Evolutionary conservation across 2,113 vertebrate species (phyloP), one percentile per base, ranked within the genome.

Genomic region (Noctilio leporinus): DNA sequence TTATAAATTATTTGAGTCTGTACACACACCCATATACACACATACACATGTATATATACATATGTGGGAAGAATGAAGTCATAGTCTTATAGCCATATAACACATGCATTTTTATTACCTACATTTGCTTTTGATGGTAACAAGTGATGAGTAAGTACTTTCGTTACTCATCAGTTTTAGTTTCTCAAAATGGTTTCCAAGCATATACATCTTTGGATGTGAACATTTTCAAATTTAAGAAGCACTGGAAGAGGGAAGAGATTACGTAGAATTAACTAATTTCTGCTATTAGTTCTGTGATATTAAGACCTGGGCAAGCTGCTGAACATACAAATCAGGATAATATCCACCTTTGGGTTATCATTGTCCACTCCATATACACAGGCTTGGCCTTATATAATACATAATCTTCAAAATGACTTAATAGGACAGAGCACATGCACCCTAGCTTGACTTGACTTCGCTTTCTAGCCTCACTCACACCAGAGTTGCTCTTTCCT

Each of bases 401-500:
- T 16, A 57, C 20, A 26, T 51, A 53, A 24, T 33, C n/a, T 62
- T 75, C 53, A 87, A 73, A 83, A 45, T 77, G 43, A 24, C 30
- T 72, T 40, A 64, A 43, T 33, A 45, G 30, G 2, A 12, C 38
- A 83, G 35, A 24, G 9, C 7, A 72, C 0, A 84, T 7, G 9
- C 35, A 16, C 8, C 64, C 22, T 12, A 4, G 1, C 16, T 10
- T 38, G 43, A 24, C 10, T 57, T 2, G 0, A 38, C 4, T 11
- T 47, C 30, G 17, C 47, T 59, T 7, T 49, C 33, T 7, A 62
- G 6, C 14, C 10, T 73, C 17, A 22, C 15, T 64, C 3, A 1
- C 10, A n/a, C 19, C 17, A 5, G 6, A 59, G 24, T 12, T 57
- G 1, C 7, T 35, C 14, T 75, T 89, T 19, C 16, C 20, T 62